Evolutionary conservation across 2,888 invertebrate species (phyloP).

Genomic region (Cryptocheilus praepositus): DNA sequence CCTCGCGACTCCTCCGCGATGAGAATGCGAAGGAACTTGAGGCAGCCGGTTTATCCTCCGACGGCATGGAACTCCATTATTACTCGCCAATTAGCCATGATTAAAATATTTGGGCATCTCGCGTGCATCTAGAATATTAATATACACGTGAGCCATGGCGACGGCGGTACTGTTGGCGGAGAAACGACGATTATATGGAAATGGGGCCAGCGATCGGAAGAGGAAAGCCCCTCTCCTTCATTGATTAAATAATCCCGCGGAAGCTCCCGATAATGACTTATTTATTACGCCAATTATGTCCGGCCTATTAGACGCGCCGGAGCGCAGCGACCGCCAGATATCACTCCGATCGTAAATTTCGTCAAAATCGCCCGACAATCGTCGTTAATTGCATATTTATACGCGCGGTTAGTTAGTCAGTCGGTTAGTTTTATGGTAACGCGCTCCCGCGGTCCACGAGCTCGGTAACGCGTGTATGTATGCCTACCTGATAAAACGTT

Average conservation of each 20-base stretch:
- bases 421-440: constrained; percentile 57
- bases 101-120: constrained; percentile 74
- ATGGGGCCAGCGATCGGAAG: constrained; percentile 63
- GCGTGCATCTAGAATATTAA: constrained; percentile 73
- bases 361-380: constrained; percentile 61
- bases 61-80: constrained; percentile 72
- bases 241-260: constrained; percentile 70
- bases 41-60: constrained; percentile 51
- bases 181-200: constrained; percentile 71
- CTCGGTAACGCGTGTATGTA: neutral
- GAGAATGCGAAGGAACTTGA: constrained; percentile 65
- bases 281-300: constrained; percentile 73
- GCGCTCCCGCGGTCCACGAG: constrained; percentile 17
- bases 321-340: constrained; percentile 43
- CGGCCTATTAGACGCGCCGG: constrained; percentile 66
- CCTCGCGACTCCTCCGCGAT: constrained; percentile 19
- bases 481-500: constrained; percentile 39
- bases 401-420: constrained; percentile 48
- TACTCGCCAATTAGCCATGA: constrained; percentile 74
- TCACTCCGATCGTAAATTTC: constrained; percentile 59
- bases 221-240: constrained; percentile 64
- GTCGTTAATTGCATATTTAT: constrained; percentile 64
- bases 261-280: constrained; percentile 70
- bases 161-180: constrained; percentile 19
- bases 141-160: constrained; percentile 63